These are phyloP conservation scores for Aleiodes testaceus DNA, from an alignment of 2,888 invertebrate genomes.

Conservation along the genomic window DNA sequence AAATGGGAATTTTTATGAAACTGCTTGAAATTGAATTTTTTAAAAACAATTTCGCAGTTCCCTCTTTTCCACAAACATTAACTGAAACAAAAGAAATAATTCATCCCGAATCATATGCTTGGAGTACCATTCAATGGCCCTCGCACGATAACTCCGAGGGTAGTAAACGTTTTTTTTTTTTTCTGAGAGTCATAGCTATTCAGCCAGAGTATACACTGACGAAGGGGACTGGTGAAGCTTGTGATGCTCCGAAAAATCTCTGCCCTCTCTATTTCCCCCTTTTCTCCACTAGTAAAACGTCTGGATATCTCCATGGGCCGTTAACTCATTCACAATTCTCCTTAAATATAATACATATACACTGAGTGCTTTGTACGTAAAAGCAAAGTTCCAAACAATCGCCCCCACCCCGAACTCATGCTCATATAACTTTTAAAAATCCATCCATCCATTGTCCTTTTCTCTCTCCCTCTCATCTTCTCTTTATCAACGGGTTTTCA, in stretches of 20 bases:
- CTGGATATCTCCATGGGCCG: conserved; percentile 44
- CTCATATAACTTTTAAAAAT: conserved; percentile 53
- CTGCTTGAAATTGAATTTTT: no score
- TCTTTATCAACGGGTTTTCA: background rate
- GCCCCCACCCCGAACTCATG: conserved; percentile 38
- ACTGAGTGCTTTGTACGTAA: conserved; percentile 40
- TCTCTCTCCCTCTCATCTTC: conserved; percentile 33
- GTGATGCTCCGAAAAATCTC: conserved; percentile 46
- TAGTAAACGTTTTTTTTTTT: conserved; percentile 29
- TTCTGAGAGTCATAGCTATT: conserved; percentile 3
- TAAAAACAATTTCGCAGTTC: background rate
- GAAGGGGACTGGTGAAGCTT: conserved; percentile 25
- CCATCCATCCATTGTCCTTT: conserved; percentile 32
- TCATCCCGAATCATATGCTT: conserved; percentile 7
- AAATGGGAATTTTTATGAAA: background rate
- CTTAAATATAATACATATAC: conserved; percentile 40
- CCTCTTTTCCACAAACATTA: background rate
- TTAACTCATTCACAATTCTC: conserved; percentile 50
- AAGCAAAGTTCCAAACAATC: conserved; percentile 49
- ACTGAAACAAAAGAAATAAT: conserved; percentile 12
- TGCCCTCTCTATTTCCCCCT: background rate
- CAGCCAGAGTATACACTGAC: conserved; percentile 6
- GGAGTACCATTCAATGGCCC: conserved; percentile 25
- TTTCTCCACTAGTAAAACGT: conserved; percentile 31
- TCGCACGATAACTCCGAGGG: conserved; percentile 9